phyloP scores from a whole-genome alignment of 2,113 vertebrate species.

The Thomomys bottae region DNA sequence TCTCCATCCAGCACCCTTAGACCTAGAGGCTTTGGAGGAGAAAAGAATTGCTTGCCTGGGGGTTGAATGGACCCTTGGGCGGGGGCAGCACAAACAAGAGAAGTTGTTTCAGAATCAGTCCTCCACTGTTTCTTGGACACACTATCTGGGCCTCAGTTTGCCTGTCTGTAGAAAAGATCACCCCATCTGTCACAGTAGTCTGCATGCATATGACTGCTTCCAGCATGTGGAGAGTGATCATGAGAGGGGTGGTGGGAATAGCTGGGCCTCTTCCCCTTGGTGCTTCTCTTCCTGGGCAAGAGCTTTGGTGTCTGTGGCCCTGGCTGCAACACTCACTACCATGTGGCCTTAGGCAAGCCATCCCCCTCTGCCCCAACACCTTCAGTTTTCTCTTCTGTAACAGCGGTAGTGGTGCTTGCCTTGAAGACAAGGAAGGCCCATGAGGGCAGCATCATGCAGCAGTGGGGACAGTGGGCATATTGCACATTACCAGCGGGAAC shows the following conservation, averaged over 20 bases:
- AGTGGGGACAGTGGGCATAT: rapidly evolving
- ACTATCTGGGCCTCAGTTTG: conserved; percentile 32
- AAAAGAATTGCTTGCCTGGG: neutral
- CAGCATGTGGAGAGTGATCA: neutral
- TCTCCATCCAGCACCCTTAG: neutral
- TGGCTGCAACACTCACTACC: neutral
- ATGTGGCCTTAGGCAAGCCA: neutral
- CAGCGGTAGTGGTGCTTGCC: neutral
- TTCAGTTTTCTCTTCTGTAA: conserved; percentile 1
- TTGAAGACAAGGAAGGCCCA: neutral
- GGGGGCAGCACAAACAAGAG: neutral
- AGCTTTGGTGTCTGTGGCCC: neutral
- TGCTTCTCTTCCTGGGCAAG: neutral
- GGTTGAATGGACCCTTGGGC: neutral
- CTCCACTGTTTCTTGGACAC: neutral
- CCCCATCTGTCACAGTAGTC: neutral
- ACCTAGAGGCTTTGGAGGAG: neutral
- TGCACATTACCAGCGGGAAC: neutral
- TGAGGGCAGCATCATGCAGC: rapidly evolving
- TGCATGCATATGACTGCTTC: too few relatives aligned
- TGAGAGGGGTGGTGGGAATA: neutral
- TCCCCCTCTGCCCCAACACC: neutral
- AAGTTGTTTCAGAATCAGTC: neutral
- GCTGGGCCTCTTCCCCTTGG: neutral
- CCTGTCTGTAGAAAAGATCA: neutral